phyloP scores from a whole-genome alignment of 2,113 vertebrate genomes.

The Mus musculus region DNA sequence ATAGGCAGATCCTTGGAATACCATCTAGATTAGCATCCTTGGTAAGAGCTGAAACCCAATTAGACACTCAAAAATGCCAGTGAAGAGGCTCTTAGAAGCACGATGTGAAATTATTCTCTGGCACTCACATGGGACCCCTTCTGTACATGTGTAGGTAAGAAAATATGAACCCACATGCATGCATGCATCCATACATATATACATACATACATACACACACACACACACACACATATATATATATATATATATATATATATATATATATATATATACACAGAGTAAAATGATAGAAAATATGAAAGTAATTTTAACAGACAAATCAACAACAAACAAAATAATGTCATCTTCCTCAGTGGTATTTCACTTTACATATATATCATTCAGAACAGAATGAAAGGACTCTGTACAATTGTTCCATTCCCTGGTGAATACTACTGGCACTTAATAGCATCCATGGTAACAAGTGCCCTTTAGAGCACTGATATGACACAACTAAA shows the following conservation, averaged over 20 bases:
- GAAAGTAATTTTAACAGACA: constrained; percentile 18
- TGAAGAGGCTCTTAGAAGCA: neutral
- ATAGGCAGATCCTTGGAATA: neutral
- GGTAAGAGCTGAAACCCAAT: neutral
- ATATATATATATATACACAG: neutral
- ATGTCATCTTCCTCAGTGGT: neutral
- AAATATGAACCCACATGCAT: neutral
- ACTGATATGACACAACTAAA: neutral
- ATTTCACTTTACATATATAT: neutral
- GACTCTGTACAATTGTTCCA: neutral
- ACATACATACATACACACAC: neutral
- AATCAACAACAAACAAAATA: neutral
- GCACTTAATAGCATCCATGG: neutral
- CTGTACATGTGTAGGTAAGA: neutral
- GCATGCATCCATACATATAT: neutral
- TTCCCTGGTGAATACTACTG: neutral
- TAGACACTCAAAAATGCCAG: neutral
- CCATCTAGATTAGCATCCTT: neutral
- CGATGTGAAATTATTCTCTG: neutral
- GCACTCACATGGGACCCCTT: neutral
- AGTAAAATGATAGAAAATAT: neutral
- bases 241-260: too few relatives aligned
- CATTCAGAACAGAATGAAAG: neutral
- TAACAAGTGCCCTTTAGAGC: neutral
- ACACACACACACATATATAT: too few relatives aligned